Percentiles rank a stretch among this genome's conserved stretches.
These are phyloP conservation scores for Nerophis lumbriciformis DNA, from an alignment of 2,113 vertebrate species.

Conservation along the genomic window DNA sequence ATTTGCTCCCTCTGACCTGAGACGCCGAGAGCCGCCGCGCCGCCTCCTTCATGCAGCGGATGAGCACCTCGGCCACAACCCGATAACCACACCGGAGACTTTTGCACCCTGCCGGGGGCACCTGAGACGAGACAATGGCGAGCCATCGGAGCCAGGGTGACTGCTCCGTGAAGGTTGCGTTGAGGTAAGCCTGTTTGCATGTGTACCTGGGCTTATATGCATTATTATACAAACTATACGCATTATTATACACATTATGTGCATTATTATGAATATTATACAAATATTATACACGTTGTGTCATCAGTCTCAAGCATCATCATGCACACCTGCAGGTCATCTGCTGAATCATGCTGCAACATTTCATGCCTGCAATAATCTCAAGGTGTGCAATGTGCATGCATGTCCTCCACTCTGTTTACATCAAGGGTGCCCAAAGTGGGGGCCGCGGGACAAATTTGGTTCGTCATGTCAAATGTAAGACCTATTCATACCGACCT, in stretches of 20 bases:
- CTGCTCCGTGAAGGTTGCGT: constrained; percentile 75
- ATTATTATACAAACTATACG: background rate
- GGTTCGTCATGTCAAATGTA: too few species aligned
- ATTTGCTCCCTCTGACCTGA: constrained; percentile 50
- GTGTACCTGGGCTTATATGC: constrained; percentile 24
- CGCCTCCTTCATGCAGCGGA: constrained; percentile 11
- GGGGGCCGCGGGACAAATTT: too few species aligned
- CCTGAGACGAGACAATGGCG: constrained; percentile 60
- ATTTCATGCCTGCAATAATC: constrained; percentile 10
- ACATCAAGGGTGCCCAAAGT: background rate
- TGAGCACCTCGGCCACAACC: constrained; percentile 9
- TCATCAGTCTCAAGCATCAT: constrained; percentile 27
- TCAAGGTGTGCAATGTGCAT: constrained; percentile 33
- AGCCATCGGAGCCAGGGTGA: constrained; percentile 63
- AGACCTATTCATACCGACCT: too few species aligned
- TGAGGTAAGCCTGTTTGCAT: constrained; percentile 69
- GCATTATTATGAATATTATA: too few species aligned
- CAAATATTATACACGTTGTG: constrained; percentile 38
- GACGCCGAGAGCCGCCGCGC: constrained; percentile 11
- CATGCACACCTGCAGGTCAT: constrained; percentile 7
- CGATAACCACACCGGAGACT: constrained; percentile 5
- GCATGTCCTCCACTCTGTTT: constrained; percentile 6
- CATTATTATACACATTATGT: too few species aligned
- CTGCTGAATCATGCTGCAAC: background rate
- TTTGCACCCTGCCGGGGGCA: constrained; percentile 2